phyloP scores from a whole-genome alignment of 2,888 invertebrate species.

The Chrysolina oricalcia region DNA sequence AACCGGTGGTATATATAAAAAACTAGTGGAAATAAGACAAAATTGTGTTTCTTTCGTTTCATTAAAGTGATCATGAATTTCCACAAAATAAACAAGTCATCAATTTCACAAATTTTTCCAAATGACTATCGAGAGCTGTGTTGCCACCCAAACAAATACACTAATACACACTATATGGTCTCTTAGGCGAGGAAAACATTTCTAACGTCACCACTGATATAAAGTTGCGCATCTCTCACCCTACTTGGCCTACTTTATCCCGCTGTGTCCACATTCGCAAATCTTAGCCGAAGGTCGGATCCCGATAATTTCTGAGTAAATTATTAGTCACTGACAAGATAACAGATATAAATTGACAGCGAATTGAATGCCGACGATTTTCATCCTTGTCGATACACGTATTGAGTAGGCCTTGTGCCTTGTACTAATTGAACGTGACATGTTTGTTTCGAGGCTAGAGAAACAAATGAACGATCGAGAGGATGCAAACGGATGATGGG shows the following conservation, averaged over 20 bases:
- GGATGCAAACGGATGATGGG: neutral
- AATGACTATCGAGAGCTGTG: too few relatives aligned
- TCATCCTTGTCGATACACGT: neutral
- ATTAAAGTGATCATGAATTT: too few relatives aligned
- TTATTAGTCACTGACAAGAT: constrained; percentile 10
- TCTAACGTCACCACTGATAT: too few relatives aligned
- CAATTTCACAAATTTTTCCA: too few relatives aligned
- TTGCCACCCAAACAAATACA: too few relatives aligned
- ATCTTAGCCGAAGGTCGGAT: neutral
- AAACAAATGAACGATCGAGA: neutral
- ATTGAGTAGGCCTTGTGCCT: neutral
- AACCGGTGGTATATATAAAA: too few relatives aligned
- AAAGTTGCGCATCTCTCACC: neutral
- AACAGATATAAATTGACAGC: constrained; percentile 13
- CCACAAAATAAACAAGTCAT: too few relatives aligned
- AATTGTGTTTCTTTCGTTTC: too few relatives aligned
- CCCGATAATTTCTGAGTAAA: constrained; percentile 4
- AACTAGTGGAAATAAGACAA: too few relatives aligned
- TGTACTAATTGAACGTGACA: constrained; percentile 1
- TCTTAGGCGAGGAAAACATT: too few relatives aligned
- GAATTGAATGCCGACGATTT: neutral
- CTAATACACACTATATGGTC: too few relatives aligned
- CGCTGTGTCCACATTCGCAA: neutral
- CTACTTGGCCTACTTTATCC: neutral
- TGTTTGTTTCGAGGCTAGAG: neutral